A percentile compares a stretch with the other conserved stretches of the same genome.
Conservation (phyloP, 2,797 vertebrate genomes). For the Limnodromus scolopaceus region DNA sequence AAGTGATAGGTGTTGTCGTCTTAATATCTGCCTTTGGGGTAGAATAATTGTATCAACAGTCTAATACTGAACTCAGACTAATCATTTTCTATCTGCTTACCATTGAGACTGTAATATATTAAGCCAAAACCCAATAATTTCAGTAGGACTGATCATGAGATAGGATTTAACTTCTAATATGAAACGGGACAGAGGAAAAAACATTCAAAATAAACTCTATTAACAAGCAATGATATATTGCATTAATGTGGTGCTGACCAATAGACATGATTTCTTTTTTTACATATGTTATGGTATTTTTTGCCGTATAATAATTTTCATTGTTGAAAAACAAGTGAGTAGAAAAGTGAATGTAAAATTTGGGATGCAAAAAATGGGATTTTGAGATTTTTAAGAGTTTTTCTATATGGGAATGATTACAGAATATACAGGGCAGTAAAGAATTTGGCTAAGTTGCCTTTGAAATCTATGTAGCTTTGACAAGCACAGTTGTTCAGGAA, state of each 20-base stretch:
- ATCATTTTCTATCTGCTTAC: background rate
- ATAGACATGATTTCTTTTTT: background rate
- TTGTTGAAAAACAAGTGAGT: background rate
- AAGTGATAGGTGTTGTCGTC: accelerated
- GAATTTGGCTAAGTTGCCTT: background rate
- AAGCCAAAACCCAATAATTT: background rate
- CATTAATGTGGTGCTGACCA: accelerated
- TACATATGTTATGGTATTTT: background rate
- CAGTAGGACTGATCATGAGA: background rate
- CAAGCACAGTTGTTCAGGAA: background rate
- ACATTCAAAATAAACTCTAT: background rate
- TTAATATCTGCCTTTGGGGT: background rate
- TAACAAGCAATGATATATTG: background rate
- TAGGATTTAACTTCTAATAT: background rate
- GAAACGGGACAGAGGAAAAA: background rate
- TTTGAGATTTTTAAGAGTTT: background rate
- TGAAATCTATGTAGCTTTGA: background rate
- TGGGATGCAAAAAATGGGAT: background rate
- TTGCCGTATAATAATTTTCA: background rate
- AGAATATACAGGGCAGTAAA: background rate
- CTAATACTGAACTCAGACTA: background rate
- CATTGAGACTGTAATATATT: background rate
- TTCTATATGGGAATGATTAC: background rate
- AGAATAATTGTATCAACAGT: background rate
- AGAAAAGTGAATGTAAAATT: background rate